These are phyloP conservation scores for Cryptoblepharus egeriae DNA, from an alignment of 2,797 vertebrate species.

Conservation along the genomic window DNA sequence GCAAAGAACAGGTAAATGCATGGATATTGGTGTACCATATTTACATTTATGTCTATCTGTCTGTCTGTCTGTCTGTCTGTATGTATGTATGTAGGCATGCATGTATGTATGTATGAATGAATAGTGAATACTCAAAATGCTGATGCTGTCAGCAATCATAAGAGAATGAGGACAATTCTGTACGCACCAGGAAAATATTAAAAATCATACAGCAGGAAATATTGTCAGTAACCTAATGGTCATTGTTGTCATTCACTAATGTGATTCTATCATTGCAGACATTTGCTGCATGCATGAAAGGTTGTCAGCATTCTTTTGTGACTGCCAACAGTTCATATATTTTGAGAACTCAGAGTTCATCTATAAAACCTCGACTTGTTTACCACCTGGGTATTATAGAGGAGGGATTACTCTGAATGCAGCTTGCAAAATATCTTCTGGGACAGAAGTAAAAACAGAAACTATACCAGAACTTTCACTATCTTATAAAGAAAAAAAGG, in stretches of 20 bases:
- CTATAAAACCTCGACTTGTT: slow-evolving; percentile 47
- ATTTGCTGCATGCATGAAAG: neutral
- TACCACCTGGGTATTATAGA: slow-evolving; percentile 33
- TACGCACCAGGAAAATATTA: neutral
- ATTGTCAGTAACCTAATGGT: neutral
- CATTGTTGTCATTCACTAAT: neutral
- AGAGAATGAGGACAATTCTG: neutral
- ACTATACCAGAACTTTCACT: slow-evolving; percentile 27
- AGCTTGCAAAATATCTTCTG: slow-evolving; percentile 20
- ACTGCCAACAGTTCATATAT: neutral
- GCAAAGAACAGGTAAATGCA: neutral
- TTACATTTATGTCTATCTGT: no score
- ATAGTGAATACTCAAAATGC: neutral
- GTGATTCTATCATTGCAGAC: neutral
- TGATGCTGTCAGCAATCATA: neutral
- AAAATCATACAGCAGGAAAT: neutral
- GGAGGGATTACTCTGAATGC: slow-evolving; percentile 13
- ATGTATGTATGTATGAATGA: neutral
- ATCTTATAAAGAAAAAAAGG: slow-evolving; percentile 17
- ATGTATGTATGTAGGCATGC: neutral
- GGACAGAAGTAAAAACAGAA: slow-evolving; percentile 16
- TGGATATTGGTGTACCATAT: neutral
- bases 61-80: no score
- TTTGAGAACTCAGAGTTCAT: neutral
- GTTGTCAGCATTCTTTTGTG: neutral